Base-by-base conservation (phyloP, 2,888 invertebrate genomes). In the Cephus sareptanus region DNA sequence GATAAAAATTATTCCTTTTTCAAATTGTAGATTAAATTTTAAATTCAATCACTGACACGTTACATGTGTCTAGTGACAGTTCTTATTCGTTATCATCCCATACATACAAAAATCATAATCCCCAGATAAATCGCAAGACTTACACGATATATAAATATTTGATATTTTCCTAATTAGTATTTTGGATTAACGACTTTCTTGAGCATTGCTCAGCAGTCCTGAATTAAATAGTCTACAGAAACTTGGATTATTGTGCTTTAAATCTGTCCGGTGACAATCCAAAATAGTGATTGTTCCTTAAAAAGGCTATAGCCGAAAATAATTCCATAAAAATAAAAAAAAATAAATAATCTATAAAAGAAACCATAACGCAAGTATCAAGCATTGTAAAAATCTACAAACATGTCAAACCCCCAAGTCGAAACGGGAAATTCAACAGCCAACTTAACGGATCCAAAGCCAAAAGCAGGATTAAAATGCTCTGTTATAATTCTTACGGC, bases 401-500 rank as follows among this genome's bases (percentile, higher is more conserved):
- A 23, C 9, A 56, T 56, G 40, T 15, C 40, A 9, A 56, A 23
- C 0, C 40, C 40, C 1, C 40, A 56, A 56, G 23, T 56, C 40
- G 40, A 56, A 56, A 23, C 40, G 1, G 40, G 40, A 56, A 4
- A 4, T 23, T 56, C 40, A 23, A 56, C 6, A 2, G 6, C 6
- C 40, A 56, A 56, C 2, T 56, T 56, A 4, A 56, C 40, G 40
- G 40, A 56, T 23, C 23, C 23, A 23, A 56, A 56, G 23, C 6
- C 40, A 23, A 56, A 15, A 56, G 15, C 15, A 56, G 40, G 23
- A 23, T 56, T 23, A 76, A 77, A 76, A 73, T 75, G 73, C 75
- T 34, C 56, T 30, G 35, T 40, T n/a, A 74, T 79, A 37, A 74
- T 82, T 73, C 37, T 81, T 12, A 81, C 75, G 12, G 33, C 33